phyloP scores from a whole-genome alignment of 2,888 invertebrate species.

The Yponomeuta plumbellus region DNA sequence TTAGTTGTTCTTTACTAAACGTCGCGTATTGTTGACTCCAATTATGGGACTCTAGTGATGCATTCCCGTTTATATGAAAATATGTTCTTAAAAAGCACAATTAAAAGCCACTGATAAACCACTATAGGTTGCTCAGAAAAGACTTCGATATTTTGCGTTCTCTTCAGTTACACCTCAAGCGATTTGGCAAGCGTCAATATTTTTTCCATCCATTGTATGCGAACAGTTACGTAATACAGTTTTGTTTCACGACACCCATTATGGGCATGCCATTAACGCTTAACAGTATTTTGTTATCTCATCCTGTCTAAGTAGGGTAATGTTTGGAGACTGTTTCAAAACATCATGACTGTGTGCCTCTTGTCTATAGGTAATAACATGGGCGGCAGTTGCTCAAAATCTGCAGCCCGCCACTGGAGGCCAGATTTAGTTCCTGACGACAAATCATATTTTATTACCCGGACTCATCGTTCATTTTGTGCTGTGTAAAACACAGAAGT shows the following conservation, averaged over 20 bases:
- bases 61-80: too few relatives aligned
- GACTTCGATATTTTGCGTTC: too few relatives aligned
- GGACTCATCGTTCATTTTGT: conserved; percentile 21
- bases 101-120: too few relatives aligned
- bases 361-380: not conserved
- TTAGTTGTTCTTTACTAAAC: too few relatives aligned
- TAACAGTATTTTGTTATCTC: not conserved
- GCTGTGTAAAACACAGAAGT: not conserved
- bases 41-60: too few relatives aligned
- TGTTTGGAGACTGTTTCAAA: not conserved
- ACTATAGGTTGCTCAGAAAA: too few relatives aligned
- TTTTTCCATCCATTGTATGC: too few relatives aligned
- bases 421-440: conserved; percentile 2
- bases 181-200: too few relatives aligned
- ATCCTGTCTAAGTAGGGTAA: not conserved
- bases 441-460: conserved; percentile 16
- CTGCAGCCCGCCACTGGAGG: not conserved
- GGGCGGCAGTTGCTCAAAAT: not conserved
- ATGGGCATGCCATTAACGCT: not conserved
- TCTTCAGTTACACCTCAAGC: too few relatives aligned
- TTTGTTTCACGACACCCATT: not conserved
- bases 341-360: not conserved
- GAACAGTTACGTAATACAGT: not conserved
- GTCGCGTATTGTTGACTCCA: too few relatives aligned
- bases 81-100: too few relatives aligned